Evolutionary conservation across 2,888 invertebrate genomes (phyloP), one percentile per base, ranked within the genome.

Genomic region (Chesias legatella): DNA sequence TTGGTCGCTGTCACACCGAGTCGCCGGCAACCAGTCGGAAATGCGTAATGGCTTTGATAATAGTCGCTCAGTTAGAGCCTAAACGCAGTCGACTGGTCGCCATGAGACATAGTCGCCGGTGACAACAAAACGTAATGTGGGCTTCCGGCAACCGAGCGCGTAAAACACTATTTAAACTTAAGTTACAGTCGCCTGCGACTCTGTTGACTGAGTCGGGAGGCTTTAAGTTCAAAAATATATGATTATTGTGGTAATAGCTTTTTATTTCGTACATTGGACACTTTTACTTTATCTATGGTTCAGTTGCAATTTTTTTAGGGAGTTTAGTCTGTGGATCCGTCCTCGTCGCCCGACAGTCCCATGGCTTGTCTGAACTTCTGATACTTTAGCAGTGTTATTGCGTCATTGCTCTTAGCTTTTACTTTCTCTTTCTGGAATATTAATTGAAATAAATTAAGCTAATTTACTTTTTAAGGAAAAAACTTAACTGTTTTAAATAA

Each of bases 331-430:
- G 85, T 81, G 2, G 85, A 86, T 47, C 68, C 75, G 30, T 82
- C 83, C 53, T 86, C 85, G 35, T 85, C 85, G 24, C 70, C 78
- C 1, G 85, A 85, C 13, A 86, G 60, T 45, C 83, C 84, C 75
- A 86, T 79, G 6, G 86, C 86, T 66, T 83, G 78, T 43, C 68
- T 74, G 59, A 86, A 88, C 65, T 73, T 84, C 57, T 78, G 75
- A 57, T 77, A 65, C 53, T 78, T 85, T 69, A 77, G 75, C 27
- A 67, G 31, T 11, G 69, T 67, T 9, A 65, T 41, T 3, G 58
- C 35, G 41, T 85, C 82, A 53, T 56, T 66, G 60, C 54, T 63
- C 52, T 78, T 79, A 17, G 63, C 47, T 64, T 83, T 86, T 34
- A 75, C 51, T 66, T 80, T 84, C 52, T 85, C 84, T 70, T 77